Evolutionary conservation across 2,888 invertebrate species (phyloP).

Genomic region (Thymelicus lineola): DNA sequence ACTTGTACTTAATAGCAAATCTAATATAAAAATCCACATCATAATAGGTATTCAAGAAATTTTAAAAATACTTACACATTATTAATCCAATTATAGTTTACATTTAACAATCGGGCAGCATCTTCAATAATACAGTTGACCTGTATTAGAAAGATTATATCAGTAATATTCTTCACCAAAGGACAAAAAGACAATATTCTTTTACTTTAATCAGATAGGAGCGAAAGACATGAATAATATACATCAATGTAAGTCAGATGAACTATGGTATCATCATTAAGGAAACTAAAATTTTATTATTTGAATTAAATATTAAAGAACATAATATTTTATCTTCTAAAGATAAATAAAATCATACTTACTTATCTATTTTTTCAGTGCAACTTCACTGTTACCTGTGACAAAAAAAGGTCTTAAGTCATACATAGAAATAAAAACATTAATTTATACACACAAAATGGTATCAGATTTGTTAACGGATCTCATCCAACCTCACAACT

Average conservation of each 20-base stretch:
- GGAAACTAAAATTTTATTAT: background rate
- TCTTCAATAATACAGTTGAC: no score
- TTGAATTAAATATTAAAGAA: background rate
- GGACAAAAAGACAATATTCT: no score
- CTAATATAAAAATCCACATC: no score
- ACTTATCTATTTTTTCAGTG: background rate
- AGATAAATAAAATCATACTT: no score
- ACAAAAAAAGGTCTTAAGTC: background rate
- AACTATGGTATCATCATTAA: constrained; percentile 63
- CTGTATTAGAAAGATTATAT: no score
- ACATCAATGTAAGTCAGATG: constrained; percentile 57
- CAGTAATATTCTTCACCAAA: no score
- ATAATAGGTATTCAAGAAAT: background rate
- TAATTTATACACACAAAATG: background rate
- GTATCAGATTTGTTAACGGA: constrained; percentile 5
- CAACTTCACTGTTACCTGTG: constrained; percentile 31
- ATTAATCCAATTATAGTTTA: no score
- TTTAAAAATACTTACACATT: constrained; percentile 1
- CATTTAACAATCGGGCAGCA: no score
- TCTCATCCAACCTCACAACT: constrained; percentile 72
- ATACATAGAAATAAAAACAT: no score
- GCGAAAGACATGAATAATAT: constrained; percentile 54
- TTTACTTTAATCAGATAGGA: constrained; percentile 77
- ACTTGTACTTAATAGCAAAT: no score
- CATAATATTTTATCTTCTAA: no score